These are phyloP conservation scores for Autographa gamma DNA, from an alignment of 2,888 invertebrate genomes.

Conservation along the genomic window DNA sequence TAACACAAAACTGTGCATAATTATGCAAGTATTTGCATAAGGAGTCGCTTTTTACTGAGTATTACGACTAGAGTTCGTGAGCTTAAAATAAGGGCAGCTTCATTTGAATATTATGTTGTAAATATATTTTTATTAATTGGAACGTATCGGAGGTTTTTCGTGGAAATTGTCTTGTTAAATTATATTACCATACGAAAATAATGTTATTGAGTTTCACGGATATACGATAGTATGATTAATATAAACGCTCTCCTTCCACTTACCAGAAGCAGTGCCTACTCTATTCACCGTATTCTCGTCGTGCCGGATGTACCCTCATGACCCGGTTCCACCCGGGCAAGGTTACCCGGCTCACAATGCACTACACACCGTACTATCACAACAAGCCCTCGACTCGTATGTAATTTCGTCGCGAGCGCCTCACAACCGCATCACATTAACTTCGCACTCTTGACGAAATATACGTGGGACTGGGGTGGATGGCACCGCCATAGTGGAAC, in stretches of 20 bases:
- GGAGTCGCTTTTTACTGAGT: slow-evolving; percentile 55
- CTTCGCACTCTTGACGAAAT: slow-evolving; percentile 27
- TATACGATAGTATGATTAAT: no score
- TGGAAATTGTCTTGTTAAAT: no score
- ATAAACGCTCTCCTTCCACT: neutral
- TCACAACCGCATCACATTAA: slow-evolving; percentile 61
- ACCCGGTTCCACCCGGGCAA: slow-evolving; percentile 41
- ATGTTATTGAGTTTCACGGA: no score
- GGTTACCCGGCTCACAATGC: slow-evolving; percentile 50
- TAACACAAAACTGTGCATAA: slow-evolving; percentile 61
- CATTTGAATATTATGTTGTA: neutral
- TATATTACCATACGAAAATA: no score
- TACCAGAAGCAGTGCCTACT: no score
- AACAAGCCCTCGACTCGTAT: slow-evolving; percentile 54
- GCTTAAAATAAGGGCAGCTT: neutral
- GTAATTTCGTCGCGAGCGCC: slow-evolving; percentile 60
- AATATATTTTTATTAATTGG: neutral
- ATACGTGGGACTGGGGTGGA: slow-evolving; percentile 20
- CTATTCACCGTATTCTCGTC: neutral
- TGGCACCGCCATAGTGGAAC: neutral
- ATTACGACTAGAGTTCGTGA: slow-evolving; percentile 39
- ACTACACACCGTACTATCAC: slow-evolving; percentile 45
- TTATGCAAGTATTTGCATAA: slow-evolving; percentile 64
- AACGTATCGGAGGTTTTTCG: neutral
- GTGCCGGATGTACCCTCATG: neutral